These are phyloP conservation scores for Drosophila multiciliata DNA, from an alignment of 2,888 invertebrate genomes.

Conservation along the genomic window DNA sequence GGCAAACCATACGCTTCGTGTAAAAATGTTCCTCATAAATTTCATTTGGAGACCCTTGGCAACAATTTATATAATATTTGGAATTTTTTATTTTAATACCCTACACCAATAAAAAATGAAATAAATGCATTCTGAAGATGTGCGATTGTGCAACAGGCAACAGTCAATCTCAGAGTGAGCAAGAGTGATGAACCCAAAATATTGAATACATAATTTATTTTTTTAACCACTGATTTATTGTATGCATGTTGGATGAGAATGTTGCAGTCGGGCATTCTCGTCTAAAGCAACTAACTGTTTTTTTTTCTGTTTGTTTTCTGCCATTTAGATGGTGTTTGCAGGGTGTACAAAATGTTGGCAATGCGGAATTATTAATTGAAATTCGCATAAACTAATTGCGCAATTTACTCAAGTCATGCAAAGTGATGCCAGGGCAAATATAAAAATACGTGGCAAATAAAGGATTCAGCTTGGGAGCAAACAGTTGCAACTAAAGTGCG, in stretches of 20 bases:
- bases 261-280: not conserved
- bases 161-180: too few relatives aligned
- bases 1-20: conserved; percentile 78
- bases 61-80: conserved; percentile 31
- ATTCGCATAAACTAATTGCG: conserved; percentile 53
- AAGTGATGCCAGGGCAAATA: conserved; percentile 26
- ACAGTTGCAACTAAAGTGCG: conserved; percentile 17
- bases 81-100: not conserved
- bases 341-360: conserved; percentile 16
- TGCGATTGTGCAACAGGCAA: not conserved
- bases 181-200: not conserved
- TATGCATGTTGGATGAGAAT: not conserved
- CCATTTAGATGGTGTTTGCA: conserved; percentile 12
- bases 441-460: conserved; percentile 3
- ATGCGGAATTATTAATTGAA: conserved; percentile 48
- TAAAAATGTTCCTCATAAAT: conserved; percentile 74
- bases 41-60: conserved; percentile 59
- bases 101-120: not conserved
- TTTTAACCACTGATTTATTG: not conserved
- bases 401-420: conserved; percentile 44
- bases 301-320: not conserved
- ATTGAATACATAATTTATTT: not conserved
- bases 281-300: not conserved
- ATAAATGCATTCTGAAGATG: not conserved
- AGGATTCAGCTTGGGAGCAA: not conserved